Evolutionary conservation across 2,797 vertebrate genomes (phyloP), one percentile per base, ranked within the genome.

Genomic region (Esox lucius): DNA sequence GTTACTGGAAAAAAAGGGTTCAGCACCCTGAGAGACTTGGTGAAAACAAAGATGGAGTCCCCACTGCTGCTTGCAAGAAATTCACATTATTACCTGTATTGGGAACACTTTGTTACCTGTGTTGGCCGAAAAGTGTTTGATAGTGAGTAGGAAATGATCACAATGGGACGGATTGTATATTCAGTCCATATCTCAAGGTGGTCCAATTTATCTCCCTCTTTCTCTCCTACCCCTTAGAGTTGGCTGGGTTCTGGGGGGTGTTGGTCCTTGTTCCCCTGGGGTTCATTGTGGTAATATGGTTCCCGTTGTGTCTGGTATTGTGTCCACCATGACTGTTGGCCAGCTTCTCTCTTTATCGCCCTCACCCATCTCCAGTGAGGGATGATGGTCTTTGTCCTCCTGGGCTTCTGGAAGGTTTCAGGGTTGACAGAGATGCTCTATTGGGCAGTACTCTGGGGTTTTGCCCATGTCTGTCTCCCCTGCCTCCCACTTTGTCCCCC

Each of bases 401-500:
- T 13, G 62, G 62, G 62, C 3, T 62, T 62, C 59, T 62, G 24
- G 53, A 19, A 13, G 17, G 12, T 69, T 46, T n/a, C 2, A 48
- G 67, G 13, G n/a, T 11, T 39, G 35, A 39, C 5, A 39, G 35
- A 42, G 42, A 46, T 7, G 22, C 24, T 65, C 26, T 33, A 33
- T 9, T 26, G 33, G 65, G 33, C 19, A 39, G 7, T 35, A 19
- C 31, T 67, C 65, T 67, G 15, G 86, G 89, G 88, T 88, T 87
- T 80, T 90, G 86, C 83, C 88, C 83, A 83, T 81, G 89, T 87
- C 80, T 79, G 76, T 79, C 72, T 48, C 84, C 88, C 87, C 80
- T 77, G 76, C 80, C 73, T 46, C 84, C 85, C 85, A 88, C 83
- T 87, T 91, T 91, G 86, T 88, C 86, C 78, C 86, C 74, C 85